These are phyloP conservation scores for Uropsilus gracilis DNA, from an alignment of 2,113 vertebrate genomes.

Conservation along the genomic window DNA sequence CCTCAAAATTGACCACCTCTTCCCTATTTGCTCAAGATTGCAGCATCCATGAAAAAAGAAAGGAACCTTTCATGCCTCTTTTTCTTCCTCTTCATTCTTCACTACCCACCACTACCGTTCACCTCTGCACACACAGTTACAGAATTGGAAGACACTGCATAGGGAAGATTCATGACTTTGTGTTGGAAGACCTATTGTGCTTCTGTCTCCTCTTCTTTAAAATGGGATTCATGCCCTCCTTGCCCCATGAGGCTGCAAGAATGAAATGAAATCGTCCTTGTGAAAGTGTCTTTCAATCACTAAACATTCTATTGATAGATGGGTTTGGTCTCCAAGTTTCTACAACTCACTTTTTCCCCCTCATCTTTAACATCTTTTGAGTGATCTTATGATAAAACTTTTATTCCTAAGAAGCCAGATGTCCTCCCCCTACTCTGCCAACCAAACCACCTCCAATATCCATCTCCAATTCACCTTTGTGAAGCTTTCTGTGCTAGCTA, in stretches of 20 bases:
- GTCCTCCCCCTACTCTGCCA: neutral
- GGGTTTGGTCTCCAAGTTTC: neutral
- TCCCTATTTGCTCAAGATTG: neutral
- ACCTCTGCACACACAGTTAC: neutral
- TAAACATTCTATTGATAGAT: neutral
- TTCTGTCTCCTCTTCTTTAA: neutral
- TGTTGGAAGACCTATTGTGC: neutral
- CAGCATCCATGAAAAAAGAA: neutral
- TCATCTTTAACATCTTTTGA: neutral
- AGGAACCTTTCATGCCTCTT: neutral
- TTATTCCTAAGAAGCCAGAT: neutral
- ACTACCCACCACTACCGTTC: neutral
- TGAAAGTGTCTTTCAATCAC: neutral
- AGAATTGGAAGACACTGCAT: neutral
- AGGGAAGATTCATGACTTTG: neutral
- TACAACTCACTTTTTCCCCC: neutral
- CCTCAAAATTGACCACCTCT: neutral
- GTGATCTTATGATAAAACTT: neutral
- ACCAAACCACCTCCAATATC: neutral
- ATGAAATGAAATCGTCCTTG: neutral
- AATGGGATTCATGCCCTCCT: neutral
- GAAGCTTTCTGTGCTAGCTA: neutral
- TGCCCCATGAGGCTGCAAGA: neutral
- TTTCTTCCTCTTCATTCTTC: neutral
- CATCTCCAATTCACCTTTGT: constrained; percentile 1